phyloP scores from a whole-genome alignment of 2,797 vertebrate species.

The Notolabrus celidotus region DNA sequence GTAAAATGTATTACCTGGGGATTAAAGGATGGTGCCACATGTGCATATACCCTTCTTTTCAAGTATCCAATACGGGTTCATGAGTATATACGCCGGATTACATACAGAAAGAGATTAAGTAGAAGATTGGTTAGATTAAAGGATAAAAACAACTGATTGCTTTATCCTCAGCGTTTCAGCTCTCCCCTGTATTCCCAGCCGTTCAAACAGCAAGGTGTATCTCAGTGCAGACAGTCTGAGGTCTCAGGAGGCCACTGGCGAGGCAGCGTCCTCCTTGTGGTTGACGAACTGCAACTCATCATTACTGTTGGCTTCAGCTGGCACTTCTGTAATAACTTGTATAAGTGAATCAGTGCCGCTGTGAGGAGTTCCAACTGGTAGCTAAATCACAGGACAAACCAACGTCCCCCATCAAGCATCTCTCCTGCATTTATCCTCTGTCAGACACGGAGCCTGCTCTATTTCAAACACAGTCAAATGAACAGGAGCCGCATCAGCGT shows the following conservation, averaged over 20 bases:
- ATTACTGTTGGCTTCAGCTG: constrained; percentile 70
- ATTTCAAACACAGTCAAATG: constrained; percentile 59
- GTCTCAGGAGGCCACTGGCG: constrained; percentile 56
- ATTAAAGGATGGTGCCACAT: neutral
- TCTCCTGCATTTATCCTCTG: constrained; percentile 55
- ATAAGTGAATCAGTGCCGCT: constrained; percentile 64
- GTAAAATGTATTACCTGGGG: constrained; percentile 12
- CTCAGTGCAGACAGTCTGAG: constrained; percentile 55
- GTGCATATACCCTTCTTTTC: neutral
- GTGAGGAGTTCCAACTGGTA: constrained; percentile 62
- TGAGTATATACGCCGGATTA: neutral
- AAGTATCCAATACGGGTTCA: neutral
- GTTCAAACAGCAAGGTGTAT: constrained; percentile 67
- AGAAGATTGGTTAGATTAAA: constrained; percentile 9
- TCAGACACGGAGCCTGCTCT: constrained; percentile 55
- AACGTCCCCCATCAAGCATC: constrained; percentile 51
- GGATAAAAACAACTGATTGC: constrained; percentile 13
- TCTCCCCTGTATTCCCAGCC: constrained; percentile 5
- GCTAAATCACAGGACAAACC: constrained; percentile 65
- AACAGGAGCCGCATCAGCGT: constrained; percentile 62
- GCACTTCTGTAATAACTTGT: constrained; percentile 65
- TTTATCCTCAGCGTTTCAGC: too few relatives aligned
- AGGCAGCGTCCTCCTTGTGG: constrained; percentile 67
- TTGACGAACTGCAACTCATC: constrained; percentile 69
- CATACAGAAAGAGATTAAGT: constrained; percentile 11